A percentile compares a stretch with the other conserved stretches of the same genome.
phyloP scores from a whole-genome alignment of 2,113 vertebrate genomes.

The Girardinichthys multiradiatus region DNA sequence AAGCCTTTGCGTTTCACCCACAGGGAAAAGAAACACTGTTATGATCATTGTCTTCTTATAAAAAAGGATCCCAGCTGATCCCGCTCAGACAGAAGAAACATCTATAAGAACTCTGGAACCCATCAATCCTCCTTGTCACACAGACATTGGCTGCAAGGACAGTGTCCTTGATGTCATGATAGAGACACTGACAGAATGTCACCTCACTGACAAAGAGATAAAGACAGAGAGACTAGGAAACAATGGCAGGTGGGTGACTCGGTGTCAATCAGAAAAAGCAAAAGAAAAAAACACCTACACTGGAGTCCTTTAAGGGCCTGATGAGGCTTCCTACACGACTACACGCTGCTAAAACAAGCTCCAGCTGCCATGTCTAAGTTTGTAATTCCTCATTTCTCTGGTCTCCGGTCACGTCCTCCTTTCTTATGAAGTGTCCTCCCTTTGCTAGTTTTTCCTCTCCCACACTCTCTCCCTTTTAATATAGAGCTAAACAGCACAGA shows the following conservation, averaged over 20 bases:
- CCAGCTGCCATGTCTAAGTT: conserved; percentile 29
- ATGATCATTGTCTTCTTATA: conserved; percentile 14
- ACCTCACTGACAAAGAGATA: conserved; percentile 30
- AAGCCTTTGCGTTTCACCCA: not conserved
- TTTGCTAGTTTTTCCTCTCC: not conserved
- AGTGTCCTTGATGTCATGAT: conserved; percentile 32
- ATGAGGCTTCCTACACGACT: conserved; percentile 32
- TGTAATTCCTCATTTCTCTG: conserved; percentile 29
- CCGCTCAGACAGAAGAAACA: not conserved
- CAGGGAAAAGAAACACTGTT: no score
- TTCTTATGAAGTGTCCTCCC: not conserved
- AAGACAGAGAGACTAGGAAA: conserved; percentile 17
- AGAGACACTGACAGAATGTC: conserved; percentile 29
- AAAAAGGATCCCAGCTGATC: conserved; percentile 22
- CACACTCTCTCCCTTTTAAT: conserved; percentile 2
- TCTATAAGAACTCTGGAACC: not conserved
- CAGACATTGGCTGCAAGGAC: conserved; percentile 13
- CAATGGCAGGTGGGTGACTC: conserved; percentile 22
- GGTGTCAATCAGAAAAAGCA: conserved; percentile 23
- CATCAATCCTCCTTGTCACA: conserved; percentile 22
- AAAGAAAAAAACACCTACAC: not conserved
- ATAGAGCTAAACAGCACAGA: conserved; percentile 14
- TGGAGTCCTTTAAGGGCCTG: conserved; percentile 27
- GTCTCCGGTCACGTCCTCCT: conserved; percentile 6
- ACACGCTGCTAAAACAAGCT: conserved; percentile 10